These are phyloP conservation scores for Eupeodes luniger DNA, from an alignment of 2,888 invertebrate species.

Conservation along the genomic window DNA sequence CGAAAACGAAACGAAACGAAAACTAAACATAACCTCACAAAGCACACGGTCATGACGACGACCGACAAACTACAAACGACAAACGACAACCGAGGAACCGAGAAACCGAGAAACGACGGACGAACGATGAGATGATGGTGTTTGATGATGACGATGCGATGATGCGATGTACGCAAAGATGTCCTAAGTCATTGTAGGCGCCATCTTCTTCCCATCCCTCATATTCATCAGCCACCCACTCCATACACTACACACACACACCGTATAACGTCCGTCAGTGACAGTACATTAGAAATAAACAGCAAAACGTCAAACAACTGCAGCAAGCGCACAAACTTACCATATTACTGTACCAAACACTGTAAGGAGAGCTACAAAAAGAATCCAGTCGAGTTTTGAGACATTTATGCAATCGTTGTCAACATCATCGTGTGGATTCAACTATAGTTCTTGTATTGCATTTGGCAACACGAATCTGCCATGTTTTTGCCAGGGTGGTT, in stretches of 20 bases:
- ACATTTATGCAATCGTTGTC: constrained; percentile 75
- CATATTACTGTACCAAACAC: neutral
- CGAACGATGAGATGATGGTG: constrained; percentile 40
- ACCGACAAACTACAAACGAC: neutral
- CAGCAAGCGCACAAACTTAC: constrained; percentile 45
- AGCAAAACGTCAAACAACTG: constrained; percentile 70
- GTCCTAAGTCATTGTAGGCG: constrained; percentile 59
- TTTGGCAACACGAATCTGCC: constrained; percentile 74
- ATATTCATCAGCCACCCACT: constrained; percentile 48
- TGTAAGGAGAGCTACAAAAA: neutral
- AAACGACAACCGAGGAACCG: neutral
- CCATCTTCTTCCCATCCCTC: constrained; percentile 48
- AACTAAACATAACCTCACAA: constrained; percentile 49
- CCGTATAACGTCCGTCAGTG: neutral
- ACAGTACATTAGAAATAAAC: constrained; percentile 64
- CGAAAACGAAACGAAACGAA: constrained; percentile 43
- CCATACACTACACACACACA: neutral
- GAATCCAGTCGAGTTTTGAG: constrained; percentile 65
- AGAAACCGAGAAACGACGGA: neutral
- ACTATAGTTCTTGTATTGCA: constrained; percentile 60
- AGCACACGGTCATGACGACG: constrained; percentile 47
- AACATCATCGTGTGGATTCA: constrained; percentile 53
- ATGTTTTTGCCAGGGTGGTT: constrained; percentile 66
- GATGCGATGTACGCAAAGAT: constrained; percentile 73
- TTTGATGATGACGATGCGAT: constrained; percentile 59